A percentile compares a stretch with the other conserved stretches of the same genome.
phyloP scores from a whole-genome alignment of 2,113 vertebrate species.

The Plecotus auritus region DNA sequence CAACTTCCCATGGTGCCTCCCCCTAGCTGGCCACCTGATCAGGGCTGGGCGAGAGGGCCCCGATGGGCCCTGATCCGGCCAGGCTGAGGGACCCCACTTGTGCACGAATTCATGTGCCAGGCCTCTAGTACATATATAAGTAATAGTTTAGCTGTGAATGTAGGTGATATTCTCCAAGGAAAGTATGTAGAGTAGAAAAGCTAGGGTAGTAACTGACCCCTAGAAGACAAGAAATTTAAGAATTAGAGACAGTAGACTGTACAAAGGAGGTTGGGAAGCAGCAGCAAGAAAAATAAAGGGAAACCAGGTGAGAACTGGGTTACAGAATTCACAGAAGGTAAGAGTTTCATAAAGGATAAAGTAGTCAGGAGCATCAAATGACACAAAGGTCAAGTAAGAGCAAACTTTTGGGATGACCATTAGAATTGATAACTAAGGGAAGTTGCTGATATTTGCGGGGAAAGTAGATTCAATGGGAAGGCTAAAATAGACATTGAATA shows the following conservation, averaged over 20 bases:
- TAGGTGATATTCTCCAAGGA: not conserved
- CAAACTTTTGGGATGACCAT: not conserved
- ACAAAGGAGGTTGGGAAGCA: not conserved
- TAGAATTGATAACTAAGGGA: not conserved
- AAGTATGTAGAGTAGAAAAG: not conserved
- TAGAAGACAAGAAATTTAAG: not conserved
- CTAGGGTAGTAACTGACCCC: not conserved
- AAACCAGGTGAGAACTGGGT: not conserved
- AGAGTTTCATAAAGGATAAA: not conserved
- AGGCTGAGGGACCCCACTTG: no score
- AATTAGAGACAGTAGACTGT: not conserved
- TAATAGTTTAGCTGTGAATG: not conserved
- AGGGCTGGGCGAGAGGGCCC: no score
- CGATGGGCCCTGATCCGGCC: no score
- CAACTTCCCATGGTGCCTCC: no score
- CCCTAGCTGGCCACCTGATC: no score
- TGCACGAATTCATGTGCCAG: no score
- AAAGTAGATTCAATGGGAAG: not conserved
- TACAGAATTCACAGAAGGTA: not conserved
- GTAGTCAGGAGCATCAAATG: not conserved
- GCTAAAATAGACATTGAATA: not conserved
- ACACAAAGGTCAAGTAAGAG: not conserved
- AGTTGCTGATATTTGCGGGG: not conserved
- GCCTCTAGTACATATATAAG: not conserved
- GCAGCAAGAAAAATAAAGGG: not conserved